A percentile compares a stretch with the other conserved stretches of the same genome.
These are phyloP conservation scores for Hyposmocoma kahamanoa DNA, from an alignment of 1,140 invertebrate species.

Conservation along the genomic window DNA sequence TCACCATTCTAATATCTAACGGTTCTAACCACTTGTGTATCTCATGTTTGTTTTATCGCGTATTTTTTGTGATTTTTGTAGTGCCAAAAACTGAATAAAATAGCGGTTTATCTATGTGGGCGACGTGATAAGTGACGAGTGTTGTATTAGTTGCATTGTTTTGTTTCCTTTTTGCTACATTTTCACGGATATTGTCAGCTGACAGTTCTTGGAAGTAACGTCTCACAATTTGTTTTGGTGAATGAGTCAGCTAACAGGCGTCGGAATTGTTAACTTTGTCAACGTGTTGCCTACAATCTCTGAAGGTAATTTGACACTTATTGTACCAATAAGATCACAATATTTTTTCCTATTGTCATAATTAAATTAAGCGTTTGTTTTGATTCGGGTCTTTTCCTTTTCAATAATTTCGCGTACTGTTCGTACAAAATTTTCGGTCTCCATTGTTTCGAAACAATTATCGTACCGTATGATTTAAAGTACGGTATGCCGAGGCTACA, in stretches of 20 bases:
- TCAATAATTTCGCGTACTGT: too few species aligned
- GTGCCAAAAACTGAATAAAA: slow-evolving; percentile 37
- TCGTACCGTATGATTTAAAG: background rate
- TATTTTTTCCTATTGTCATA: too few species aligned
- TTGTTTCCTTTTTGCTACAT: slow-evolving; percentile 35
- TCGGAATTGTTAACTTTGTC: slow-evolving; percentile 67
- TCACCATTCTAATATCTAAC: slow-evolving; percentile 31
- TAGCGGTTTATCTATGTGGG: slow-evolving; percentile 52
- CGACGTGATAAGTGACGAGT: slow-evolving; percentile 57
- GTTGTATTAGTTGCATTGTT: too few species aligned
- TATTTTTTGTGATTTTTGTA: slow-evolving; percentile 22
- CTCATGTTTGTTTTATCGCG: background rate
- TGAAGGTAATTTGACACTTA: slow-evolving; percentile 41
- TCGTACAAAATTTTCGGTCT: background rate
- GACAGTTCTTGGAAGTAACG: slow-evolving; percentile 38
- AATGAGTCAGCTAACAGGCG: slow-evolving; percentile 70
- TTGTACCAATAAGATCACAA: slow-evolving; percentile 3
- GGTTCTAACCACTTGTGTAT: slow-evolving; percentile 22
- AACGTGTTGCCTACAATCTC: slow-evolving; percentile 68
- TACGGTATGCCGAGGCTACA: slow-evolving; percentile 4
- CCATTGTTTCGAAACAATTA: slow-evolving; percentile 2
- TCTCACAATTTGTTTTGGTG: slow-evolving; percentile 51
- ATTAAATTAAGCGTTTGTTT: too few species aligned
- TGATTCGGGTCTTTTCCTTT: too few species aligned
- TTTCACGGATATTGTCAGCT: slow-evolving; percentile 26